phyloP scores from a whole-genome alignment of 2,113 vertebrate species.

The Platichthys stellatus region DNA sequence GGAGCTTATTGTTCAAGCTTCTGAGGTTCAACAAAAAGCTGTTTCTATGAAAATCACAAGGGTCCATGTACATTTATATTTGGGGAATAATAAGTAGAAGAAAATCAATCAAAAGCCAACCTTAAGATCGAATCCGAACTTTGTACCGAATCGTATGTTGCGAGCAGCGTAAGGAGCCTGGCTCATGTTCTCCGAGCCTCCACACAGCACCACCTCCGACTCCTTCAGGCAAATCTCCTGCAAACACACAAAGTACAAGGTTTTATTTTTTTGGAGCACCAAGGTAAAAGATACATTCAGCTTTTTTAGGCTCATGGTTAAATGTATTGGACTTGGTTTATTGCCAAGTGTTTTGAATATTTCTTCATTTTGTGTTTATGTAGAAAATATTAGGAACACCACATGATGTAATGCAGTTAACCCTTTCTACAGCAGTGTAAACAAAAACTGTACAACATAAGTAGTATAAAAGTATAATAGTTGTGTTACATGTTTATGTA shows the following conservation, averaged over 20 bases:
- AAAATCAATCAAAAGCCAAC: constrained; percentile 66
- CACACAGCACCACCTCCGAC: constrained; percentile 93
- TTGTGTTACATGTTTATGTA: not conserved
- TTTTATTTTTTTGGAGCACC: not conserved
- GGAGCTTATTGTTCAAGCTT: not conserved
- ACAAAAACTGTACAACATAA: not conserved
- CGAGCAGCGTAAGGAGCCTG: constrained; percentile 90
- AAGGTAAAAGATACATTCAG: not conserved
- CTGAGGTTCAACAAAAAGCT: not conserved
- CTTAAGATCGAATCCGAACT: constrained; percentile 90
- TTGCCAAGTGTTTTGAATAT: no score
- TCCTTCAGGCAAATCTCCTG: constrained; percentile 94
- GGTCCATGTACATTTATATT: not conserved
- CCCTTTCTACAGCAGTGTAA: not conserved
- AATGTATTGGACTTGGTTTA: no score
- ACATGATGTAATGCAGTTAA: no score
- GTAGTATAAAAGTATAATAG: not conserved
- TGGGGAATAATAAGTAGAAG: not conserved
- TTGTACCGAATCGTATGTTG: constrained; percentile 93
- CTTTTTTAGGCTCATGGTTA: no score
- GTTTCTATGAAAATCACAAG: not conserved
- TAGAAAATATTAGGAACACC: no score
- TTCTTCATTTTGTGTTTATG: no score
- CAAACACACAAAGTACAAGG: constrained; percentile 45
- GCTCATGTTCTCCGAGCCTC: constrained; percentile 95